Conservation (phyloP, 2,888 invertebrate genomes). For the Melanostoma scalare region DNA sequence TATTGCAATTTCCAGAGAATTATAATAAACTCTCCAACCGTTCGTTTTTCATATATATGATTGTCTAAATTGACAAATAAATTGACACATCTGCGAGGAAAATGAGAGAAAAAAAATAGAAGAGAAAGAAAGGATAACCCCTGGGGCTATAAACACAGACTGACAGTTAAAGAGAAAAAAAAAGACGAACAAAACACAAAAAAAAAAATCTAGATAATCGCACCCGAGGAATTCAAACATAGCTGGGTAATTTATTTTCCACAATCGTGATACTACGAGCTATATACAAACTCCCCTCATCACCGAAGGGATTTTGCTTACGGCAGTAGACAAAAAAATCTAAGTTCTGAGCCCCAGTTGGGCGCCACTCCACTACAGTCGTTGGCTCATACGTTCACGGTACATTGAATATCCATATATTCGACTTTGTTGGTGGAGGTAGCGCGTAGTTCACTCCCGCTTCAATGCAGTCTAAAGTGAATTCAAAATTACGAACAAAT, state of each 20-base stretch:
- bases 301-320: slow-evolving; percentile 14
- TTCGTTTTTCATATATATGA: slow-evolving; percentile 27
- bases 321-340: slow-evolving; percentile 21
- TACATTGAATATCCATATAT: slow-evolving; percentile 22
- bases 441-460: slow-evolving; percentile 5
- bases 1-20: slow-evolving; percentile 61
- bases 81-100: slow-evolving; percentile 64
- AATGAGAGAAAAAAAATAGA: slow-evolving; percentile 9
- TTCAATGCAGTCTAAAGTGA: slow-evolving; percentile 54
- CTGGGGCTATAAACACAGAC: slow-evolving; percentile 39
- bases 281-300: slow-evolving; percentile 18
- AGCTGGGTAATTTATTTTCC: slow-evolving; percentile 66
- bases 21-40: slow-evolving; percentile 41
- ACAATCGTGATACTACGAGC: slow-evolving; percentile 51
- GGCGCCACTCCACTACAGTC: slow-evolving; percentile 41
- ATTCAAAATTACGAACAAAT: slow-evolving; percentile 45
- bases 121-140: slow-evolving; percentile 11
- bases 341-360: slow-evolving; percentile 21
- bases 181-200: slow-evolving; percentile 6
- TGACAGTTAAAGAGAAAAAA: not conserved
- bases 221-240: slow-evolving; percentile 64
- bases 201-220: slow-evolving; percentile 50
- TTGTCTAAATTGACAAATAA: slow-evolving; percentile 70
- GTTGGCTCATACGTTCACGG: slow-evolving; percentile 19
- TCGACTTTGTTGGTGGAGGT: slow-evolving; percentile 6